These are phyloP conservation scores for Archilochus colubris DNA, from an alignment of 2,113 vertebrate genomes.

Conservation along the genomic window DNA sequence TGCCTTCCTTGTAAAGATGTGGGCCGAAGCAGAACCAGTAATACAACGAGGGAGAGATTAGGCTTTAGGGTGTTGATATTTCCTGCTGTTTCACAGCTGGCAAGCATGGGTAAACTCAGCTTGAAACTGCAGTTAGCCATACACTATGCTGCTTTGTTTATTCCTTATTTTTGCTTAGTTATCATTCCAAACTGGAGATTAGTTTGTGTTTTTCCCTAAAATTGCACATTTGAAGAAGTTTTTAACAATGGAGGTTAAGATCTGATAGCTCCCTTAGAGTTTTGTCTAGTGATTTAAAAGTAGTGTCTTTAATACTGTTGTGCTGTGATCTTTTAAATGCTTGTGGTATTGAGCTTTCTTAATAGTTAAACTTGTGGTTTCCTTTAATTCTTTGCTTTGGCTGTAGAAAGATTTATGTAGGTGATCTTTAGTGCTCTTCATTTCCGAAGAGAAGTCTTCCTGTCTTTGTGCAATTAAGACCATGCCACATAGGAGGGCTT, in stretches of 20 bases:
- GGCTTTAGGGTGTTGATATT: not conserved
- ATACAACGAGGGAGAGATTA: not conserved
- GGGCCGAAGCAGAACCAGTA: not conserved
- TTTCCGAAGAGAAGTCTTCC: not conserved
- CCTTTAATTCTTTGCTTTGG: not conserved
- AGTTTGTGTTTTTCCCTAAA: not conserved
- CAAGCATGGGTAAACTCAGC: not conserved
- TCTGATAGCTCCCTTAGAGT: not conserved
- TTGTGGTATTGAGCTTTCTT: constrained; percentile 23
- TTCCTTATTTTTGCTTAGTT: not conserved
- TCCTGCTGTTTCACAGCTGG: not conserved
- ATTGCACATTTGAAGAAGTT: not conserved
- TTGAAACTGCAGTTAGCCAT: not conserved
- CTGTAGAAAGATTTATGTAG: not conserved
- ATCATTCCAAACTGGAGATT: not conserved
- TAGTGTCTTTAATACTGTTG: not conserved
- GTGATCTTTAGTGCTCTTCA: not conserved
- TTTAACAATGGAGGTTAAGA: not conserved
- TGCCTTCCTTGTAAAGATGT: not conserved
- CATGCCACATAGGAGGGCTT: not conserved
- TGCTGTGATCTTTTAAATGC: constrained; percentile 24
- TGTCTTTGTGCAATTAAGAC: not conserved
- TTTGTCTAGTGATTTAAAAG: constrained; percentile 6
- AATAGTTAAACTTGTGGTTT: constrained; percentile 1
- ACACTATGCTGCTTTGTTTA: not conserved